phyloP scores from a whole-genome alignment of 2,888 invertebrate species.

The Dicyrtomina minuta region DNA sequence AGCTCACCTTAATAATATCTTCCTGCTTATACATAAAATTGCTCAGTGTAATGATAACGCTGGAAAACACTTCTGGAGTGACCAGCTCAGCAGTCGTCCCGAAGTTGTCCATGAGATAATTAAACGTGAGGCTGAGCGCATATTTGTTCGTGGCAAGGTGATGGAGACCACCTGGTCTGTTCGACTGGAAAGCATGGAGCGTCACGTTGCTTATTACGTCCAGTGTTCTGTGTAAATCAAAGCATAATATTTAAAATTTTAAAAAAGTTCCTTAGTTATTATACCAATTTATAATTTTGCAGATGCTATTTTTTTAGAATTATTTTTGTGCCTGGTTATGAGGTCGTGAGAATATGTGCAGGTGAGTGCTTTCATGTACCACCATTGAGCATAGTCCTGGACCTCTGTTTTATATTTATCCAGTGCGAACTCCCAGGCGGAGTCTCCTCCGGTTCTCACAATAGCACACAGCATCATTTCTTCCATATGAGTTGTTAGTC shows the following conservation, averaged over 20 bases:
- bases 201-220: not conserved
- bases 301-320: not conserved
- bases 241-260: not conserved
- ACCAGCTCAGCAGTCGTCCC: not conserved
- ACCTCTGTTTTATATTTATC: not conserved
- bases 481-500: constrained; percentile 5
- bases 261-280: too few relatives aligned
- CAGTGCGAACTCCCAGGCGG: constrained; percentile 13
- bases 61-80: constrained; percentile 6
- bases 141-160: constrained; percentile 17
- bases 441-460: constrained; percentile 8
- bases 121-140: not conserved
- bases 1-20: constrained; percentile 15
- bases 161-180: not conserved
- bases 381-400: not conserved
- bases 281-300: not conserved
- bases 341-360: constrained; percentile 1
- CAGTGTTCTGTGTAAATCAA: constrained; percentile 24
- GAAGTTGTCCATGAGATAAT: constrained; percentile 7
- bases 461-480: constrained; percentile 5
- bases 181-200: not conserved
- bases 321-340: not conserved
- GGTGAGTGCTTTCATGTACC: constrained; percentile 3
- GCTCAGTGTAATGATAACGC: not conserved
- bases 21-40: not conserved